Conservation (phyloP, 2,113 vertebrate genomes). For the Atlantisia rogersi region DNA sequence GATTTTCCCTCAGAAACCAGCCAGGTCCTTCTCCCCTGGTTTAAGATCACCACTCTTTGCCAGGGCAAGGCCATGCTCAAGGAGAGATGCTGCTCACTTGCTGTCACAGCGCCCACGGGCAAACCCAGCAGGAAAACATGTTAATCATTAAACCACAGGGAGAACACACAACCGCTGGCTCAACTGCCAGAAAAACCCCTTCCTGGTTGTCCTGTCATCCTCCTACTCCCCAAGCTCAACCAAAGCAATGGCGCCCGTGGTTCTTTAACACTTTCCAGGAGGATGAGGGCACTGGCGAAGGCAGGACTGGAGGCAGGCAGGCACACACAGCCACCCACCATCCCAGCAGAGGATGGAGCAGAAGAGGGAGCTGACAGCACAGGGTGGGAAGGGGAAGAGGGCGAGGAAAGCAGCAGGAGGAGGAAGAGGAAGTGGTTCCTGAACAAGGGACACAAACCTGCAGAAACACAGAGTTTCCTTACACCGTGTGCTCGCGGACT, state of each 20-base stretch:
- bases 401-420: neutral
- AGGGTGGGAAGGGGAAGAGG: neutral
- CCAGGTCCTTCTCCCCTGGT: neutral
- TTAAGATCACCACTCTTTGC: neutral
- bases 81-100: fast-evolving
- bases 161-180: too few relatives aligned
- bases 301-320: fast-evolving
- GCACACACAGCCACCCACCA: fast-evolving
- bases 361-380: neutral
- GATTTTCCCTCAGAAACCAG: neutral
- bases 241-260: neutral
- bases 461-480: neutral
- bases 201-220: fast-evolving
- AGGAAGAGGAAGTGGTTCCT: neutral
- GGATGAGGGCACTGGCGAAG: fast-evolving
- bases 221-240: neutral
- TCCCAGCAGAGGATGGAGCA: too few relatives aligned
- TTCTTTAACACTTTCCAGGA: neutral
- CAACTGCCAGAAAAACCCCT: neutral
- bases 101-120: neutral
- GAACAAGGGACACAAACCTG: neutral
- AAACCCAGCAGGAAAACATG: neutral
- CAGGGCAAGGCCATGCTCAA: neutral
- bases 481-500: neutral
- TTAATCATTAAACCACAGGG: neutral